Evolutionary conservation across 2,888 invertebrate genomes (phyloP), one percentile per base, ranked within the genome.

Genomic region (Tubulanus polymorphus): DNA sequence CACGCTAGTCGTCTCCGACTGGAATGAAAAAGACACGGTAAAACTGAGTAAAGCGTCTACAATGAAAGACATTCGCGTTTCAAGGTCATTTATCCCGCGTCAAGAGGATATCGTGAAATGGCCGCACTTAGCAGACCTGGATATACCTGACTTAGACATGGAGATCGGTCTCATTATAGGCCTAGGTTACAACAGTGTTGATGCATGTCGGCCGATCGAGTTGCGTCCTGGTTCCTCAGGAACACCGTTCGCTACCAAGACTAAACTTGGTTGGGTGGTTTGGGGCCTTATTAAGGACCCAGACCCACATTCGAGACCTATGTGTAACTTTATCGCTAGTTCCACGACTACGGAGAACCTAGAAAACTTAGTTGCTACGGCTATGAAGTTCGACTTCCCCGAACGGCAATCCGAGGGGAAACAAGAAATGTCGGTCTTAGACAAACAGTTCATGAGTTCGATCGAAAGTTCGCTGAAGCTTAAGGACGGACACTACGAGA

Each of bases 371-470:
- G 55, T 54, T 53, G 18, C 37, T 26, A 6, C 18, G 35, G 53
- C 56, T 18, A 59, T 61, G 10, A 54, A 61, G 30, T 10, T 37
- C 8, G 59, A 61, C 25, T 59, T 56, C 53, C 58, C 58, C 25
- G 58, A 56, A 27, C 28, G 48, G 18, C 26, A 37, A 2, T 54
- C 46, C 29, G 55, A 53, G 25, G 53, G 53, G n/a, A 55, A 49
- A n/a, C 50, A n/a, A 47, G 53, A 59, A 48, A 18, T 35, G n/a
- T 56, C 59, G n/a, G n/a, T n/a, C n/a, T n/a, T n/a, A n/a, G n/a
- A n/a, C n/a, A n/a, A n/a, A n/a, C n/a, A n/a, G n/a, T n/a, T n/a
- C n/a, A n/a, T n/a, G n/a, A n/a, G n/a, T n/a, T n/a, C n/a, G n/a
- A n/a, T n/a, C n/a, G n/a, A n/a, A n/a, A n/a, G n/a, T n/a, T n/a